Base-by-base conservation (phyloP, 2,797 vertebrate genomes). In the Euthynnus affinis region DNA sequence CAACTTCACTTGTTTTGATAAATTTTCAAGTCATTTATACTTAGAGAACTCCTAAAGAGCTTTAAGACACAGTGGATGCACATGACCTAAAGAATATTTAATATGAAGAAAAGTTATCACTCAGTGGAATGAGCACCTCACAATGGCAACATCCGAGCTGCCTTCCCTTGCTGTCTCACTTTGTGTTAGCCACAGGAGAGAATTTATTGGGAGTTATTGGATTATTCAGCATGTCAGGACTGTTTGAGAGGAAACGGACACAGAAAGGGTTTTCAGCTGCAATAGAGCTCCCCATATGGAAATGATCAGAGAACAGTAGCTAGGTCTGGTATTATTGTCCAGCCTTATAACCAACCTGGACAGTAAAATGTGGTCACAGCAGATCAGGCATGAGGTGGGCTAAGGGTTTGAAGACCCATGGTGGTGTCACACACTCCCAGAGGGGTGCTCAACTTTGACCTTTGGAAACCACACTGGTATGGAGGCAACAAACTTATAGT, bases 301-400 rank as follows among this genome's bases (percentile, higher is more conserved):
- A 92, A 52, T 83, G 80, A 94, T 94, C 91, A 90, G 67, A 81
- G 56, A 93, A 94, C 92, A 90, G 91, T 88, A 94, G 93, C 86
- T 0, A 23, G 78, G 78, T 73, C 81, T 86, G 83, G 77, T 80
- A 82, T 92, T 87, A 91, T 78, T 92, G 92, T 90, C 87, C 80
- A 34, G 85, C 73, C 78, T 73, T 71, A 80, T 89, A 90, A 93
- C 85, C 72, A 87, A 83, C 72, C 85, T 71, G 73, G 83, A 93
- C 90, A 88, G 91, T 89, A 90, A 92, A 92, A 86, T 62, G 40
- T 64, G 68, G 78, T 78, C 80, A 78, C 56, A 71, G 80, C 74
- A 34, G 81, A 82, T 87, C 83, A 88, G 84, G 74, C 86, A 51
- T 44, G 65, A 75, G 78, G 71, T 74, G 58, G 74, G 59, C 66